Conservation (phyloP, 1,140 invertebrate genomes). For the Wiebesia pumilae region DNA sequence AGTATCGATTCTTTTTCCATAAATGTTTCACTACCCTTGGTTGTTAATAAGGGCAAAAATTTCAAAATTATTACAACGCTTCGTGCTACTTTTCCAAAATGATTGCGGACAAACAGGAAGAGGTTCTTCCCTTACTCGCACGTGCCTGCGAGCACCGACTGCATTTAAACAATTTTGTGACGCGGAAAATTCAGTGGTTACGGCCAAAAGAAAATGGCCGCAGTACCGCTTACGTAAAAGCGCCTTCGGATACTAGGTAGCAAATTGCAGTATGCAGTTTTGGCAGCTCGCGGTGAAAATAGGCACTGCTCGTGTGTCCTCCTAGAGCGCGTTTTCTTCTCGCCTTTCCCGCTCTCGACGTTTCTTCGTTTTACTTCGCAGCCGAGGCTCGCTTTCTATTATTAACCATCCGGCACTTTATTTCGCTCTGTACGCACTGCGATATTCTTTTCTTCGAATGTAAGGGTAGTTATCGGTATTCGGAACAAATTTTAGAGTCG, state of each 20-base stretch:
- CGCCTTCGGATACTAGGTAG: background rate
- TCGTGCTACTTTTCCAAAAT: background rate
- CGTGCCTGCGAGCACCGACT: background rate
- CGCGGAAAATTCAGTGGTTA: slow-evolving; percentile 59
- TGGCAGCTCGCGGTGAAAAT: slow-evolving; percentile 55
- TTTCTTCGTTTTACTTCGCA: slow-evolving; percentile 19
- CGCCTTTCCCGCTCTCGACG: slow-evolving; percentile 7
- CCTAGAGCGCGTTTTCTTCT: slow-evolving; percentile 49
- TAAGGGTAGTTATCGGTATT: background rate
- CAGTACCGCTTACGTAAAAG: slow-evolving; percentile 56
- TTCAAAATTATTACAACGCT: background rate
- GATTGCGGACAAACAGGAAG: background rate
- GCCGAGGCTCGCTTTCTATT: slow-evolving; percentile 35
- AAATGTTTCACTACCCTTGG: too few relatives aligned
- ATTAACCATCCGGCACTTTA: slow-evolving; percentile 3
- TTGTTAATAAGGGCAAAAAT: too few relatives aligned
- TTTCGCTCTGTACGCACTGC: background rate
- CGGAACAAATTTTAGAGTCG: background rate
- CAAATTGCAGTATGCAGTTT: slow-evolving; percentile 56
- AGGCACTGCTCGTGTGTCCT: slow-evolving; percentile 32
- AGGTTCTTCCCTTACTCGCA: background rate
- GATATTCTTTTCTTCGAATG: background rate
- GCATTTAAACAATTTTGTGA: background rate
- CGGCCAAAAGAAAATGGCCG: slow-evolving; percentile 41
- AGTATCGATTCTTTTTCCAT: too few relatives aligned